Base-by-base conservation (phyloP, 2,888 invertebrate species). In the Alitta virens region DNA sequence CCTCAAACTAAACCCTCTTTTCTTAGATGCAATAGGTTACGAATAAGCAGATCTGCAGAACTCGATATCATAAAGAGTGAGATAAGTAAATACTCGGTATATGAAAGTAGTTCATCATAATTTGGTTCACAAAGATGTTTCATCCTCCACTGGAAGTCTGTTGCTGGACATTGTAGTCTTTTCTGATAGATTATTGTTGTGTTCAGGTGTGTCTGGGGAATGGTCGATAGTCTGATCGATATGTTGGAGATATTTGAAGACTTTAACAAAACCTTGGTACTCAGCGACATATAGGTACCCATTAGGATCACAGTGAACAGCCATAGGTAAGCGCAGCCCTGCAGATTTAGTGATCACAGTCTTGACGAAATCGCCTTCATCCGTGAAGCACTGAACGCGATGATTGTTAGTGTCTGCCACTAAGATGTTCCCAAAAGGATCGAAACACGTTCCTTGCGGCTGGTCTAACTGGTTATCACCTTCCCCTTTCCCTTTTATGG, bases 291-390 rank as follows among this genome's bases (percentile, higher is more conserved):
- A 59, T 27, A 65, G 42, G 14, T 42, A 24, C 12, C 63, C 63
- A 23, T 52, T 60, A 12, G 24, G 27, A 25, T 38, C 43, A 23
- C 58, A 50, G 43, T 53, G 49, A 18, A 63, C 46, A 3, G 56
- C 49, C 60, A 63, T 60, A 14, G 65, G 63, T n/a, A 65, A 21
- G 2, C 56, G 46, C n/a, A 65, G 18, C n/a, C 58, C 53, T 9
- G n/a, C 33, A 18, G 24, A 33, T 27, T 57, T 57, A 14, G 61
- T 49, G 40, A 59, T 51, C 33, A 59, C 25, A 14, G 27, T 33
- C 40, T 49, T 12, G 14, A 33, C 38, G 25, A 50, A 38, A 2
- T 16, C n/a, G 5, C 59, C 59, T 3, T 59, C 52, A 1, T 26
- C 27, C 24, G 50, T 24, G 16, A 59, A 51, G 24, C 49, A 12